Base-by-base conservation (phyloP, 2,888 invertebrate species). In the Cryptops parisi region DNA sequence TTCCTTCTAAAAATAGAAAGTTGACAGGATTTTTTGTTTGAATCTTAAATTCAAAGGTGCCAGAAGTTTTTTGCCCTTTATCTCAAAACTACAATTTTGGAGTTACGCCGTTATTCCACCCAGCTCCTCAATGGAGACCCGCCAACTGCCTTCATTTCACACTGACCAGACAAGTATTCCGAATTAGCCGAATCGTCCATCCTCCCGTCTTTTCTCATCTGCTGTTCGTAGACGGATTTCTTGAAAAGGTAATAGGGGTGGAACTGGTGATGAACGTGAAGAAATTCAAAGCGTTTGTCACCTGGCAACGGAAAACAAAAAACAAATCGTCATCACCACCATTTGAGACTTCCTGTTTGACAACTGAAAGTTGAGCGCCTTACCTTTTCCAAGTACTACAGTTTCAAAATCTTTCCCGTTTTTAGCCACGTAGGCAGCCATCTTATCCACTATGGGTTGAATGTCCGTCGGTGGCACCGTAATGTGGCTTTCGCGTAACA, bases 361-460 rank as follows among this genome's bases (percentile, higher is more conserved):
- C n/a, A n/a, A n/a, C n/a, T n/a, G n/a, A n/a, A n/a, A n/a, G n/a
- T n/a, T n/a, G n/a, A n/a, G n/a, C n/a, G n/a, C n/a, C n/a, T n/a
- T n/a, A 63, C 63, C 59, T 60, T 62, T 61, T 38, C 58, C 78
- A 61, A 80, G 81, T 9, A 89, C 82, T 24, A 88, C 84, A 33
- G 82, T 80, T 62, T 97, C 96, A 66, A 97, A 96, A 63, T 88
- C 85, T 53, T 82, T 79, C 0, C 97, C 98, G 70, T 96, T 96
- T 62, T 90, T 88, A 1, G 89, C 85, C 0, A 98, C 96, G 68
- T 96, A 96, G 58, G 82, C 81, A 1, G 97, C 96, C 81, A 97
- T 93, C 70, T 94, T 93, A 69, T 94, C 91, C 54, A 98, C 85
- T 6, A 97, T 85, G 21, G 84, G 76, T 64, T 84, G 82, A 1